phyloP scores from a whole-genome alignment of 2,888 invertebrate species.

The Yponomeuta cagnagella region DNA sequence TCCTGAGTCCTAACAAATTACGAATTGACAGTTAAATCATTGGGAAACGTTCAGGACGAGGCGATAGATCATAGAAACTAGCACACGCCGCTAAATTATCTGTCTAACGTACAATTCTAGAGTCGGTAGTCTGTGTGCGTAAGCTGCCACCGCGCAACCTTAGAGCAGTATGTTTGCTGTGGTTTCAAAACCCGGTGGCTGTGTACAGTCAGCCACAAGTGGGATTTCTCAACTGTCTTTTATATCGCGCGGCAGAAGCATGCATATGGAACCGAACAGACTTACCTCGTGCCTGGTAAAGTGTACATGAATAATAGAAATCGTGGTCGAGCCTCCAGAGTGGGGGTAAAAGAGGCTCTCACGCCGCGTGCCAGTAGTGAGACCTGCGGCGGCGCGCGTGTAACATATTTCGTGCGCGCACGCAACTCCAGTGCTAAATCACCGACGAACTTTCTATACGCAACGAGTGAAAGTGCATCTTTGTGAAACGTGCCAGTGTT shows the following conservation, averaged over 20 bases:
- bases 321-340: conserved; percentile 10
- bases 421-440: background rate
- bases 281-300: no score
- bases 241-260: no score
- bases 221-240: no score
- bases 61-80: background rate
- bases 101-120: background rate
- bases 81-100: background rate
- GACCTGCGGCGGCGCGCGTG: background rate
- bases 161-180: background rate
- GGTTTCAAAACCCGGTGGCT: background rate
- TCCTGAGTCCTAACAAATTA: no score
- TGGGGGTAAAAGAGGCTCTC: conserved; percentile 10
- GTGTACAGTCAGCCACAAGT: background rate
- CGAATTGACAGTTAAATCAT: no score
- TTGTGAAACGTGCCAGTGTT: conserved; percentile 9
- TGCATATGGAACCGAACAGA: no score
- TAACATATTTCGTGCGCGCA: background rate
- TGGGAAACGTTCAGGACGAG: no score
- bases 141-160: background rate
- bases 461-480: conserved; percentile 11
- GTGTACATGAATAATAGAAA: background rate
- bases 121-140: background rate
- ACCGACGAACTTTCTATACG: conserved; percentile 10
- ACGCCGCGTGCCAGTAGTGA: conserved; percentile 4